Base-by-base conservation (phyloP, 2,888 invertebrate genomes). In the Azorinus chamasolen region DNA sequence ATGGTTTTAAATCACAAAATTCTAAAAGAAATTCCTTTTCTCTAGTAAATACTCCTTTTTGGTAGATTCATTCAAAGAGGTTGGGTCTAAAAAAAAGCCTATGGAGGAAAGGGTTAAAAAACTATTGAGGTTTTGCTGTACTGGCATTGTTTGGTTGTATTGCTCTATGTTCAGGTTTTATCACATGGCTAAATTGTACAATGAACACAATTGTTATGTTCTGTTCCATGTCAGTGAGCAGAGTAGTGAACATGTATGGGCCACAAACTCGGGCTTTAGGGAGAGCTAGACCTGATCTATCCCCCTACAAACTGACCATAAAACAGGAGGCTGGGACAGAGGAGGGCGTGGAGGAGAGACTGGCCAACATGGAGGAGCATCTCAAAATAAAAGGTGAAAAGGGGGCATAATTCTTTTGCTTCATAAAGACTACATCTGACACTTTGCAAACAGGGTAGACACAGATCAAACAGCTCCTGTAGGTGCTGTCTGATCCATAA, bases 311-410 rank as follows among this genome's bases (percentile, higher is more conserved):
- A 18, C 43, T 64, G 22, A 43, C 58, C 3, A 71, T 64, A 22
- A 77, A 73, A 58, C 64, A 65, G 25, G 58, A 53, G 18, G 65
- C 41, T 1, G 24, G 37, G 32, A 39, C 59, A 16, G 41, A 59
- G 24, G 66, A 73, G 10, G 95, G 95, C n/a, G 93, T 96, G 3
- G 95, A 95, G 50, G 96, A 96, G 90, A 94, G 97, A 68, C 92
- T 97, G 22, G 88, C 93, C n/a, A 94, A 94, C 75, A 93, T 95
- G 1, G 97, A 97, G 93, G 93, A 93, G 70, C 95, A 95, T 89
- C 93, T 96, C 32, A 94, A 94, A 88, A 80, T 94, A 32, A 92
- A 94, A 64, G 91, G 90, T 62, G 27, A 22, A 25, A 2, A 25
- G n/a, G 4, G 45, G n/a, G 45, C 32, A 6, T 10, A 32, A 32